Percentiles rank a stretch among this genome's conserved stretches.
phyloP scores from a whole-genome alignment of 1,140 invertebrate genomes.

The Choristoneura fumiferana region DNA sequence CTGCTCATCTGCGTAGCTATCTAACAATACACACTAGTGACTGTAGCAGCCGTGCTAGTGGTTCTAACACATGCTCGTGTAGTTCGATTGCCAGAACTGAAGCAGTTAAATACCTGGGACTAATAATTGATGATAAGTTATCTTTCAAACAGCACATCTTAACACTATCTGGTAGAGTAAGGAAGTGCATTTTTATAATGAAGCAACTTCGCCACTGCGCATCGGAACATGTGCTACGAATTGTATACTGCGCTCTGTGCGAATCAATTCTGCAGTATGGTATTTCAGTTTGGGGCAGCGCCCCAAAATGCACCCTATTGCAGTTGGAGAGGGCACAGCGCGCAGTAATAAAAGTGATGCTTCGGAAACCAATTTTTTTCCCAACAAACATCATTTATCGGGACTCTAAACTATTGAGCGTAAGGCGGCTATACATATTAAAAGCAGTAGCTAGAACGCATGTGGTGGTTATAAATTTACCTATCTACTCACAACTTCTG shows the following conservation, averaged over 20 bases:
- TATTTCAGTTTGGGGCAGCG: background rate
- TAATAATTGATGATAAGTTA: background rate
- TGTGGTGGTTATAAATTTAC: no score
- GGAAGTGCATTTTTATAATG: no score
- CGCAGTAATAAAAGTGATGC: background rate
- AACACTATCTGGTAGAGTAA: no score
- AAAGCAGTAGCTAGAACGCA: background rate
- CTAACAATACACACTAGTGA: background rate
- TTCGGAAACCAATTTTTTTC: background rate
- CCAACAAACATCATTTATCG: background rate
- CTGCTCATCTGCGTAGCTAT: background rate
- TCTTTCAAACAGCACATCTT: no score
- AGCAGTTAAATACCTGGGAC: background rate
- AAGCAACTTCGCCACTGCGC: background rate
- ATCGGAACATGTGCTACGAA: background rate
- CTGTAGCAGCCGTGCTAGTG: background rate
- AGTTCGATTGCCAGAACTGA: background rate
- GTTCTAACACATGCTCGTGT: background rate
- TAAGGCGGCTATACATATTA: background rate
- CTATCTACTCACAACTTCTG: no score
- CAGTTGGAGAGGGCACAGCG: background rate
- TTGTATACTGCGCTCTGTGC: background rate
- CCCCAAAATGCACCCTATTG: background rate
- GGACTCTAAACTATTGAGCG: no score
- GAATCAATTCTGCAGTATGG: background rate